Evolutionary conservation across 2,888 invertebrate species (phyloP).

Genomic region (Clitarchus hookeri): DNA sequence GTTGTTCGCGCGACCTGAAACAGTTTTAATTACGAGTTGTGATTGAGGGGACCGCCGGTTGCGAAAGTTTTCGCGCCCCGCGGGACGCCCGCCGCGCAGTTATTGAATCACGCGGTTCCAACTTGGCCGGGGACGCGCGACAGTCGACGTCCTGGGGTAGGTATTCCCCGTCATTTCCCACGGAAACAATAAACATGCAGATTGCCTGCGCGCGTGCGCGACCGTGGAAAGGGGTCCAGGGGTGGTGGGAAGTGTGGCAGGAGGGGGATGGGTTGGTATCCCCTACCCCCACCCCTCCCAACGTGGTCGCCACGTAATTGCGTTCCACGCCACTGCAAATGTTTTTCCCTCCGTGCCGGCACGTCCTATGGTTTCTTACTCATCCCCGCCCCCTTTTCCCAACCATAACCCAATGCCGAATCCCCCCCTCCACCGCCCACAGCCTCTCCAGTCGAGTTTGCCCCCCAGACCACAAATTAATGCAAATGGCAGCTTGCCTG

Average conservation of each 20-base stretch:
- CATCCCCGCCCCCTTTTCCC: background rate
- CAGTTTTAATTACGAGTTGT: too few relatives aligned
- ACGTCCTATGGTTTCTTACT: background rate
- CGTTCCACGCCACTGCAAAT: constrained; percentile 1
- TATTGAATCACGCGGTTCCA: background rate
- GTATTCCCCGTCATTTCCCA: background rate
- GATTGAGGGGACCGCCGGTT: too few relatives aligned
- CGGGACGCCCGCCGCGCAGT: background rate
- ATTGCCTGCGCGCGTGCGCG: background rate
- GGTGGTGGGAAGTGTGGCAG: background rate
- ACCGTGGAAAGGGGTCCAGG: background rate
- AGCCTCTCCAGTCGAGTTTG: background rate
- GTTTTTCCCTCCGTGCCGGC: background rate
- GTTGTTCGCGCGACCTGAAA: too few relatives aligned
- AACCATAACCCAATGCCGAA: too few relatives aligned
- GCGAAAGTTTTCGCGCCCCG: too few relatives aligned
- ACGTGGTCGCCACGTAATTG: background rate
- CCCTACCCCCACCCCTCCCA: background rate
- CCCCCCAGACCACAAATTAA: background rate
- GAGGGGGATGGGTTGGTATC: background rate
- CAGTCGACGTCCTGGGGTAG: background rate
- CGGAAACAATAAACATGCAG: constrained; percentile 14
- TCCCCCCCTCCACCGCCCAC: background rate
- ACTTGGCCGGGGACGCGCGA: background rate
- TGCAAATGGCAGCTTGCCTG: background rate